Base-by-base conservation (phyloP, 1,140 invertebrate species). In the Phymorhynchus buccinoides region DNA sequence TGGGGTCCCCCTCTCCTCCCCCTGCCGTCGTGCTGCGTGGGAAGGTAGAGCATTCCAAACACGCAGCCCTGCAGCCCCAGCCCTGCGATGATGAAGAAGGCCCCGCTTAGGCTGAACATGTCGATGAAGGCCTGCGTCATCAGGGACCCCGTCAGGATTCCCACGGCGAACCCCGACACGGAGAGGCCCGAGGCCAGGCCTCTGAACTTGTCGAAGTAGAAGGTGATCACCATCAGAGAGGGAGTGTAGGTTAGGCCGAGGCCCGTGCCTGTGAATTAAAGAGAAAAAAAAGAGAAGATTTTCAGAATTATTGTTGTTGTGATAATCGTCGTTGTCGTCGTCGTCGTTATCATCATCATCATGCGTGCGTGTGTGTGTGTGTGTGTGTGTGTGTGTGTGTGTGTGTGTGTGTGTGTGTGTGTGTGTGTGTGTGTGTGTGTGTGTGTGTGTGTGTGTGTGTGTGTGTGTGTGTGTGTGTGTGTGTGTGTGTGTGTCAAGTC, bases 151-250 rank as follows among this genome's bases (percentile, higher is more conserved):
- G 73, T 39, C 39, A 75, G 73, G 30, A 75, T 75, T 14, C 73
- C 73, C 16, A 75, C 35, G 12, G 73, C 73, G 30, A 37, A 37
- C 12, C 35, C 39, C 4, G 73, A 75, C 12, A 75, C 73, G 12
- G 73, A 75, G 14, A 75, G 14, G 12, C 73, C 73, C 12, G 73
- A 75, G 1, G 73, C 73, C 35, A 75, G 73, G 73, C 30, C 73
- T 7, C 73, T 30, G 73, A 75, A 41, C 30, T 32, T 75, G 73
- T 41, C 39, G 32, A 75, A 75, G 73, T 75, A 75, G 39, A 75
- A 75, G 30, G 35, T 41, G 73, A 75, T 39, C 32, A 41, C 30
- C 73, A 75, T 75, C 7, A 75, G 73, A 16, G 73, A n/a, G 14
- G 73, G 73, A 7, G 73, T n/a, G 30, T 75, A 75, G 35, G 30